These are phyloP conservation scores for Drosophila nasuta DNA, from an alignment of 1,140 invertebrate genomes.

Conservation along the genomic window DNA sequence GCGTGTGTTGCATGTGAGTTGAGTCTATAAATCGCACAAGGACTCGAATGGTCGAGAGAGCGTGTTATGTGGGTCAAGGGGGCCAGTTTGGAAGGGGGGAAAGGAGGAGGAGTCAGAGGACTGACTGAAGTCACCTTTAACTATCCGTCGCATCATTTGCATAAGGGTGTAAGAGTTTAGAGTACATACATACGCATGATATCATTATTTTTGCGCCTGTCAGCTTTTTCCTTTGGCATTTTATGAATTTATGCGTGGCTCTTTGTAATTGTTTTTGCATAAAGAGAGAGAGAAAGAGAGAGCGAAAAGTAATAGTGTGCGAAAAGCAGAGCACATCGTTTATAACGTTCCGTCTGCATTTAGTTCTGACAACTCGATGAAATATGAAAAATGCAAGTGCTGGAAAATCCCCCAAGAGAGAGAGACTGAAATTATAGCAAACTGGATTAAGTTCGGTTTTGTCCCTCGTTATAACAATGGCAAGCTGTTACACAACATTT, in stretches of 20 bases:
- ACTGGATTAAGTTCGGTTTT: neutral
- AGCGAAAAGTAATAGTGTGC: neutral
- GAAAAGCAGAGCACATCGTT: too few relatives aligned
- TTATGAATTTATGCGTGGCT: constrained; percentile 49
- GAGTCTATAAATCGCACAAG: constrained; percentile 4
- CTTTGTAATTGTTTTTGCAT: constrained; percentile 50
- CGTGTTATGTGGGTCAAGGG: constrained; percentile 37
- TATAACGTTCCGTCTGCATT: neutral
- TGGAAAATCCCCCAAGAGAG: neutral
- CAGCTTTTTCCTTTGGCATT: constrained; percentile 28
- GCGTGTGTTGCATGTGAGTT: neutral
- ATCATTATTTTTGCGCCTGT: constrained; percentile 50
- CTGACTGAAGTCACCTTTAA: constrained; percentile 16
- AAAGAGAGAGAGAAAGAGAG: constrained; percentile 3
- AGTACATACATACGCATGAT: constrained; percentile 31
- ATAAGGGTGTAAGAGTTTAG: neutral
- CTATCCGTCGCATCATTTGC: constrained; percentile 38
- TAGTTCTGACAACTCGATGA: constrained; percentile 12
- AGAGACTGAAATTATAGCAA: neutral
- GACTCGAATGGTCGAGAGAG: neutral
- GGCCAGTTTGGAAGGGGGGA: neutral
- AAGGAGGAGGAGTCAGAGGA: neutral
- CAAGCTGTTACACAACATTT: constrained; percentile 8
- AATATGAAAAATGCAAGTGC: constrained; percentile 14
- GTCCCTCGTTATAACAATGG: neutral